Evolutionary conservation across 2,797 vertebrate species (phyloP).

Genomic region (Oryzias dopingdopingensis): DNA sequence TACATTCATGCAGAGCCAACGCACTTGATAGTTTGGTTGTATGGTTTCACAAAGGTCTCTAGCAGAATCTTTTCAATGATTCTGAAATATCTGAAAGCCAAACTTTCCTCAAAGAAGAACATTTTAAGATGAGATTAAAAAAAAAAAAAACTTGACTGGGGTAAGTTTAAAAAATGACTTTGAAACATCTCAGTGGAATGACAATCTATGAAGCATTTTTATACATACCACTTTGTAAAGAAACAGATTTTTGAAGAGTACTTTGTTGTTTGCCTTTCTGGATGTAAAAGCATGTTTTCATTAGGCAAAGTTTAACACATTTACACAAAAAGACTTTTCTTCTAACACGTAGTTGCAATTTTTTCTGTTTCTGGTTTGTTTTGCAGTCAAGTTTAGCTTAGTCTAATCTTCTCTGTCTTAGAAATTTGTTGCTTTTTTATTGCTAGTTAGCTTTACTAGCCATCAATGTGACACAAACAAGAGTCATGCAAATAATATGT

Average conservation of each 20-base stretch:
- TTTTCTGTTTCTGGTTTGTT: conserved; percentile 13
- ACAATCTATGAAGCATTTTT: no score
- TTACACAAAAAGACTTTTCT: conserved; percentile 7
- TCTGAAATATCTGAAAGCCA: no score
- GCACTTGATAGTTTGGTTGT: no score
- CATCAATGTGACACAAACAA: conserved; percentile 33
- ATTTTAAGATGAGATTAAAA: no score
- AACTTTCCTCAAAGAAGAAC: no score
- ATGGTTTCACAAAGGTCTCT: no score
- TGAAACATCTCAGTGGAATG: no score
- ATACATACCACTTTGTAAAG: no score
- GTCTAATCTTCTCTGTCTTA: neutral
- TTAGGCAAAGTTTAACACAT: conserved; percentile 14
- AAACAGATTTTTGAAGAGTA: neutral
- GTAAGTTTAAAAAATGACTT: no score
- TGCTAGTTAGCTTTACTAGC: conserved; percentile 31
- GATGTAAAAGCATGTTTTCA: neutral
- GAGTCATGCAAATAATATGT: conserved; percentile 21
- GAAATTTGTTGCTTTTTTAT: conserved; percentile 5
- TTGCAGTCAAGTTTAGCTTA: conserved; percentile 2
- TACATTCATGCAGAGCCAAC: no score
- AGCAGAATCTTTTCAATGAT: no score
- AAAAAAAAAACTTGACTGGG: no score
- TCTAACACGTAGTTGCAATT: conserved; percentile 3
- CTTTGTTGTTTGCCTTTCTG: conserved; percentile 1